Conservation (phyloP, 2,113 vertebrate genomes). For the Elgaria multicarinata region DNA sequence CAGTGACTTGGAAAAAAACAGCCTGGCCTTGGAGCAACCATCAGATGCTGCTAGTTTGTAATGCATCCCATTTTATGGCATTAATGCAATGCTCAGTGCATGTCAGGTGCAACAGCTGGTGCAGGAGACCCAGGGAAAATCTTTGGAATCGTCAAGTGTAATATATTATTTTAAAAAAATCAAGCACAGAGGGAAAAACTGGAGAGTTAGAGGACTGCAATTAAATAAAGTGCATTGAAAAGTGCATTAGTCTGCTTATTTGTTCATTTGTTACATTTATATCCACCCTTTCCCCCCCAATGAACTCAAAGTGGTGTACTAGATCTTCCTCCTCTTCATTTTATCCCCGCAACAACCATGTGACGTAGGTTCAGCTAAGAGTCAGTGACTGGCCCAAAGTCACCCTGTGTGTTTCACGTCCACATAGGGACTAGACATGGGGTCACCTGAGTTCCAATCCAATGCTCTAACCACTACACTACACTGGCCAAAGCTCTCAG, state of each 20-base stretch:
- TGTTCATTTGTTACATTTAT: too few species aligned
- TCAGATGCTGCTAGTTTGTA: not conserved
- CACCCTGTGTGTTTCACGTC: too few species aligned
- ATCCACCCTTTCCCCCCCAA: too few species aligned
- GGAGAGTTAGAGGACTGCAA: conserved; percentile 39
- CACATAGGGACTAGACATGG: too few species aligned
- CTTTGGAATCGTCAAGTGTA: conserved; percentile 28
- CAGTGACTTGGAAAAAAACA: not conserved
- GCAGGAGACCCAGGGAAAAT: conserved; percentile 42
- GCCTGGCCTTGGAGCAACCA: not conserved
- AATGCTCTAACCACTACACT: too few species aligned
- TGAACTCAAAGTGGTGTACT: too few species aligned
- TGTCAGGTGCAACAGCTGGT: conserved; percentile 67
- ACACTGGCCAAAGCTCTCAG: too few species aligned
- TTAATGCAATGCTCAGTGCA: conserved; percentile 53
- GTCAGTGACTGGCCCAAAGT: too few species aligned
- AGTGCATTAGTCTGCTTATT: conserved; percentile 49
- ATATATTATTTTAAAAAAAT: conserved; percentile 34
- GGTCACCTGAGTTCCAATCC: too few species aligned
- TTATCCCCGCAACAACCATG: too few species aligned
- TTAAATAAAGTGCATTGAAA: conserved; percentile 67
- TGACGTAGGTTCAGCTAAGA: too few species aligned
- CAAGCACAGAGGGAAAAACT: conserved; percentile 30
- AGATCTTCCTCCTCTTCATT: too few species aligned
- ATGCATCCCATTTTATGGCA: not conserved